Evolutionary conservation across 1,140 invertebrate species (phyloP).

Genomic region (Bombus cullumanus): DNA sequence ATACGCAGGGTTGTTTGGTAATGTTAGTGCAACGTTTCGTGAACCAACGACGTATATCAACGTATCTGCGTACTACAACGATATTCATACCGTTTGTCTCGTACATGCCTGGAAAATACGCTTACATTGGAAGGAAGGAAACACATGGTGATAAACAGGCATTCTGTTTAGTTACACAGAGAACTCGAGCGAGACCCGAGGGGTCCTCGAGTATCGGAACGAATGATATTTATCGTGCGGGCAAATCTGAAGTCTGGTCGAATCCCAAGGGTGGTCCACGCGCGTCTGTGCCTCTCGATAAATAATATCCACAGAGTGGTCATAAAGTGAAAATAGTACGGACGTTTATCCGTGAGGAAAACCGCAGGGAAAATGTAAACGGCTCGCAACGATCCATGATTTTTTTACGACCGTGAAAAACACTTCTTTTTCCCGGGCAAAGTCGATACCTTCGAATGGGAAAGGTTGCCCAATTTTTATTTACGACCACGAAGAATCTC

Average conservation of each 20-base stretch:
- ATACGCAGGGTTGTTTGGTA: too few relatives aligned
- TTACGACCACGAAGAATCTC: conserved; percentile 14
- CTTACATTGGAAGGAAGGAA: conserved; percentile 54
- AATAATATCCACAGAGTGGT: conserved; percentile 71
- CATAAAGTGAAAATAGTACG: conserved; percentile 73
- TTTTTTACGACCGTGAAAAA: conserved; percentile 42
- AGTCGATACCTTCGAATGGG: too few relatives aligned
- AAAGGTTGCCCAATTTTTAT: conserved; percentile 20
- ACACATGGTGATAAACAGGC: conserved; percentile 70
- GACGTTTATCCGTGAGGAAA: conserved; percentile 55
- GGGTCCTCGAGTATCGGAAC: conserved; percentile 80
- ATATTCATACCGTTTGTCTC: too few relatives aligned
- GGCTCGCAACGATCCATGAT: conserved; percentile 26
- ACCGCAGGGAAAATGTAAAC: conserved; percentile 50
- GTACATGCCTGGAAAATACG: neutral
- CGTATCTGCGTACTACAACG: too few relatives aligned
- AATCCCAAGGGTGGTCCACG: conserved; percentile 80
- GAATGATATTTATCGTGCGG: conserved; percentile 82
- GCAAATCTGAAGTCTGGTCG: conserved; percentile 78
- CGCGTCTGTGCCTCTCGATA: conserved; percentile 66
- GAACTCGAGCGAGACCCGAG: conserved; percentile 54
- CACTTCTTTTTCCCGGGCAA: neutral
- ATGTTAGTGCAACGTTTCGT: too few relatives aligned
- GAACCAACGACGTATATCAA: too few relatives aligned
- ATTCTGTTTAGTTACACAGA: conserved; percentile 76